Base-by-base conservation (phyloP, 2,113 vertebrate genomes). In the Tonatia bakeri region DNA sequence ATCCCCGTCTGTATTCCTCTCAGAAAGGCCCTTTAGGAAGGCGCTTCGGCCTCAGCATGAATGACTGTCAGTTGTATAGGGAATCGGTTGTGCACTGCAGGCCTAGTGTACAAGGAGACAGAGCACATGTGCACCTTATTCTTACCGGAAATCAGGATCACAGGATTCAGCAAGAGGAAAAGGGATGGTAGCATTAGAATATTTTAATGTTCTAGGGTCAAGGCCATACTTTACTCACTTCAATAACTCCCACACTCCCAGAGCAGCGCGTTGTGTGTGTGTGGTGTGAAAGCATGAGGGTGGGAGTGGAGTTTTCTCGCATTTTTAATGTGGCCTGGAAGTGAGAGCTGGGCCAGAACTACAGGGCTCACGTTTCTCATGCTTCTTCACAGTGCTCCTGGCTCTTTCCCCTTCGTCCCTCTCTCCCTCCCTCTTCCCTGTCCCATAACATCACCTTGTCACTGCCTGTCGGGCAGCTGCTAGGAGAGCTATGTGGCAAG, bases 141-240 rank as follows among this genome's bases (percentile, higher is more conserved):
- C 38, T 85, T 61, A 33, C n/a, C 19, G 28, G 36, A 86, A 72
- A 43, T 87, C 47, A 85, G 54, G 31, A 91, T 77, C 59, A 76
- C 5, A 95, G 54, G 31, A 72, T 17, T 92, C 4, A 38, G 31
- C 1, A 52, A 65, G 54, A 90, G 11, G 31, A 40, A 85, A 85
- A 38, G 28, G 15, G 2, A 76, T 73, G 7, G 50, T 36, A 47
- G 31, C 24, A 26, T 28, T 83, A 65, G 70, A 15, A 14, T 38
- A 87, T 33, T 80, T 72, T 75, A 82, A 75, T 38, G 12, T 84
- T 84, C 70, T 77, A 65, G 20, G 45, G 28, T 19, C 19, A 54
- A 36, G n/a, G 19, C 1, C 12, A 7, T 95, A 64, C 81, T 94
- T 79, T 82, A 59, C 64, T 88, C 50, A 36, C 64, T 59, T 93